phyloP scores from a whole-genome alignment of 2,113 vertebrate genomes.

The Oryzias woworae region DNA sequence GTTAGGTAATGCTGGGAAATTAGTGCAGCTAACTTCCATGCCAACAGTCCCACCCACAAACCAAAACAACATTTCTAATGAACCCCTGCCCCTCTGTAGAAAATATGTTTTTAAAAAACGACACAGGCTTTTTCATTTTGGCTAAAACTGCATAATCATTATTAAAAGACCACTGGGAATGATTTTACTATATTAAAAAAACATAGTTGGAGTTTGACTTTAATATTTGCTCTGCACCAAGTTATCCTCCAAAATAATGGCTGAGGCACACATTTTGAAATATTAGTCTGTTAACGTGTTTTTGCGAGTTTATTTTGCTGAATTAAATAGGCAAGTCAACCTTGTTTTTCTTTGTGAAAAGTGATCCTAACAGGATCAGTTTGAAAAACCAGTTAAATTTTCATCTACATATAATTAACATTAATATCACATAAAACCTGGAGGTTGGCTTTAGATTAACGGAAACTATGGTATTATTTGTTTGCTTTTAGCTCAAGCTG shows the following conservation, averaged over 20 bases:
- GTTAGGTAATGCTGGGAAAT: too few relatives aligned
- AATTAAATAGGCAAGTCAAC: conserved; percentile 29
- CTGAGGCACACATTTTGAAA: conserved; percentile 15
- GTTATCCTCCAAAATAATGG: conserved; percentile 36
- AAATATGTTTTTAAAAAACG: too few relatives aligned
- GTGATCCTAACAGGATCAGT: conserved; percentile 11
- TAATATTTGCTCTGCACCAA: too few relatives aligned
- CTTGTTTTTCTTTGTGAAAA: conserved; percentile 13
- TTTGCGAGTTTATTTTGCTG: conserved; percentile 28
- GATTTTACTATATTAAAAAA: too few relatives aligned
- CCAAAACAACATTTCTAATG: too few relatives aligned
- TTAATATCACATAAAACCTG: conserved; percentile 44
- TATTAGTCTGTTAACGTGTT: conserved; percentile 28
- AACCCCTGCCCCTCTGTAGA: too few relatives aligned
- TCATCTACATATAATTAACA: conserved; percentile 45
- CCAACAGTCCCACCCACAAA: too few relatives aligned
- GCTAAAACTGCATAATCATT: too few relatives aligned
- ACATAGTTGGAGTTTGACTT: too few relatives aligned
- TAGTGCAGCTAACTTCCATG: too few relatives aligned
- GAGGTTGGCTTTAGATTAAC: conserved; percentile 27
- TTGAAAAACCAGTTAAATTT: conserved; percentile 29
- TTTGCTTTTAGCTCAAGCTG: conserved; percentile 28
- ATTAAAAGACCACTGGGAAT: too few relatives aligned
- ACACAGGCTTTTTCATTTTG: too few relatives aligned
- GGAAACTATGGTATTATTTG: conserved; percentile 40